Base-by-base conservation (phyloP, 2,797 vertebrate species). In the Clarias platycephalus region DNA sequence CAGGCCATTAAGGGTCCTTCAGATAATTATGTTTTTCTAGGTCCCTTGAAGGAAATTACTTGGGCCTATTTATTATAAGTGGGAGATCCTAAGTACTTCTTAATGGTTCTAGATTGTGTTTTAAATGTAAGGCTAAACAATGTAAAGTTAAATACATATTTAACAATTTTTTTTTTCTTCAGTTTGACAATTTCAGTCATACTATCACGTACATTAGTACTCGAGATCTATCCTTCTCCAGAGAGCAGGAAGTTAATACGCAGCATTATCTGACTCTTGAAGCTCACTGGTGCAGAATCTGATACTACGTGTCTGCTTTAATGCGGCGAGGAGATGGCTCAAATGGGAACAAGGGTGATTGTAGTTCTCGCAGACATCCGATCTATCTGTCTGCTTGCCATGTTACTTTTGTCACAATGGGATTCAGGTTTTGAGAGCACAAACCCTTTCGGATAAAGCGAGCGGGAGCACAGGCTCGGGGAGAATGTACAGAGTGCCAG, bases 391-490 rank as follows among this genome's bases (percentile, higher is more conserved):
- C 78, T 66, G 58, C 68, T 66, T 85, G 80, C 68, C 58, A 20
- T 81, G 83, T 26, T 85, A 74, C 64, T 80, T 68, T 40, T 60
- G 71, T 55, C 68, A 71, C 68, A 81, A 71, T 66, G 66, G 77
- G 49, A 66, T 81, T 74, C 44, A 3, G 31, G 44, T 80, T 81
- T 31, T 80, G 68, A 64, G 78, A 85, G 68, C 57, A 63, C 53
- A 49, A 57, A 57, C 26, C 26, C 57, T 79, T 31, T 58, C 34
- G 37, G 67, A 60, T 55, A 62, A 80, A 78, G 75, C 34, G 22
- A 71, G 28, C 1, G 13, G 55, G 40, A 24, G 57, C 37, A 80
- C 1, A 13, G 37, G 77, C 9, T 28, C 57, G 64, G 66, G 8
- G 28, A 0, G 67, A 71, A 63, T 24, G n/a, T 63, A n/a, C 40